Conservation (phyloP, 2,888 invertebrate species). For the Hyles lineata region DNA sequence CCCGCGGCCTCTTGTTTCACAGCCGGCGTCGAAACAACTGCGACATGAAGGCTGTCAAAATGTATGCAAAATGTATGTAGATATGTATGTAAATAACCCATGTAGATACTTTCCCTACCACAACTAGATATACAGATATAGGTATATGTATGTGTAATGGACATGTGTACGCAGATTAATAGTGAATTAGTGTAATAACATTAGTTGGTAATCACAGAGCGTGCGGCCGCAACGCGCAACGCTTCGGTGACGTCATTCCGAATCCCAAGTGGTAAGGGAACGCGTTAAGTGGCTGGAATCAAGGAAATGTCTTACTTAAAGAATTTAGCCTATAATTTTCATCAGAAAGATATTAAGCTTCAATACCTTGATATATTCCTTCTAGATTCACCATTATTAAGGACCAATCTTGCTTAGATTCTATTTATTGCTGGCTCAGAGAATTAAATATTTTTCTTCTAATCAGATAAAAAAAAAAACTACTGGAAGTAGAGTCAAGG, state of each 20-base stretch:
- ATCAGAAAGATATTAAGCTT: background rate
- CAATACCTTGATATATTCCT: too few species aligned
- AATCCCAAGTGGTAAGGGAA: background rate
- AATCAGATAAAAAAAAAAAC: too few species aligned
- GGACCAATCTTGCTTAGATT: too few species aligned
- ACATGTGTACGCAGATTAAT: background rate
- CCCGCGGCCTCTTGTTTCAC: too few species aligned
- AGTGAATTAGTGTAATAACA: conserved; percentile 18
- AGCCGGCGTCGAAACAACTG: too few species aligned
- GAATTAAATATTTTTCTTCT: too few species aligned
- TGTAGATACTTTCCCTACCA: background rate
- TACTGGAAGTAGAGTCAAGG: too few species aligned
- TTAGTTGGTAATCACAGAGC: conserved; percentile 11
- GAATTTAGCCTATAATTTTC: background rate
- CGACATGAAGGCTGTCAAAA: too few species aligned
- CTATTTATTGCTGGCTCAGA: too few species aligned
- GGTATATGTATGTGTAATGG: background rate
- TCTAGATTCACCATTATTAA: too few species aligned
- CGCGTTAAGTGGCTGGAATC: conserved; percentile 13
- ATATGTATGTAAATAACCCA: too few species aligned
- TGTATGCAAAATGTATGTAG: too few species aligned
- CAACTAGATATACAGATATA: background rate
- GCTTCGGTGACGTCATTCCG: conserved; percentile 12
- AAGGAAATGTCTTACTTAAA: background rate
- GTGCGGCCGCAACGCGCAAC: conserved; percentile 11